Conservation (phyloP, 2,888 invertebrate species). For the Fissipunctia ypsillon region DNA sequence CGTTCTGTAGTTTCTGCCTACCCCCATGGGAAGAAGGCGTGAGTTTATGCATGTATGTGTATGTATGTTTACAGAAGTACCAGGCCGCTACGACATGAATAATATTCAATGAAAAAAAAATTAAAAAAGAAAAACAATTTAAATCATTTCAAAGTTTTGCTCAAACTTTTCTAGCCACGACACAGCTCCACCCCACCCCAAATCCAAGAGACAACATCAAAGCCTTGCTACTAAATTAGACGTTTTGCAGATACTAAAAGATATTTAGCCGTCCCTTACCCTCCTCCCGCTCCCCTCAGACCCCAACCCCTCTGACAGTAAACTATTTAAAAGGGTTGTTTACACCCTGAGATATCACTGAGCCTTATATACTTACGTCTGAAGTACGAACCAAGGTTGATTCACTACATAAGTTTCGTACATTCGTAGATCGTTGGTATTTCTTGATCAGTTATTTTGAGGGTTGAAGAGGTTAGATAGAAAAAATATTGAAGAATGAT, state of each 20-base stretch:
- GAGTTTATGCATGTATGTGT: too few relatives aligned
- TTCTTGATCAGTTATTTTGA: slow-evolving; percentile 16
- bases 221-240: slow-evolving; percentile 86
- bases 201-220: slow-evolving; percentile 79
- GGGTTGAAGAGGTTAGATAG: neutral
- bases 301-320: slow-evolving; percentile 69
- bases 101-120: neutral
- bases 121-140: too few relatives aligned
- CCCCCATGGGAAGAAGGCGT: too few relatives aligned
- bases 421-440: slow-evolving; percentile 19
- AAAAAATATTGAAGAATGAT: slow-evolving; percentile 4
- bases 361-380: slow-evolving; percentile 60
- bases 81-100: neutral
- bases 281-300: slow-evolving; percentile 44
- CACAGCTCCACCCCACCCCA: slow-evolving; percentile 66
- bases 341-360: slow-evolving; percentile 77
- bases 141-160: neutral
- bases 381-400: slow-evolving; percentile 50
- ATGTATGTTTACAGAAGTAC: neutral
- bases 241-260: slow-evolving; percentile 89
- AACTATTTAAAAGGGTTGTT: slow-evolving; percentile 89
- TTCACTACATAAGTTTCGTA: slow-evolving; percentile 35
- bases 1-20: too few relatives aligned
- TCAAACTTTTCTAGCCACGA: neutral
- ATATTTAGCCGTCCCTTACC: slow-evolving; percentile 80